Evolutionary conservation across 2,888 invertebrate genomes (phyloP).

Genomic region (Carterocephalus palaemon): DNA sequence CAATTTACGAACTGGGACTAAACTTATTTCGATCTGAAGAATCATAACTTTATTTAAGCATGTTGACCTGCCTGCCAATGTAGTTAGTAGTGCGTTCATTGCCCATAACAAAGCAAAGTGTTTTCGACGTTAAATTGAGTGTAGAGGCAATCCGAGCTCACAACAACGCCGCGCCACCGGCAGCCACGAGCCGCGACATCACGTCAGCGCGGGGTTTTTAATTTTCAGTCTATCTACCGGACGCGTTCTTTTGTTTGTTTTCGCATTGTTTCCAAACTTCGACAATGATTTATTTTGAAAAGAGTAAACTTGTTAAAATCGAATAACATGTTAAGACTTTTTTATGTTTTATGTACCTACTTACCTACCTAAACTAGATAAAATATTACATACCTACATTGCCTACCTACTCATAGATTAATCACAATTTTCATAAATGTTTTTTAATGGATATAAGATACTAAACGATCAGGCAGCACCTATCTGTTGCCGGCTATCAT

Average conservation of each 20-base stretch:
- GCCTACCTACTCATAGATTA: too few species aligned
- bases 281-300: constrained; percentile 6
- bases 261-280: constrained; percentile 28
- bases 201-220: constrained; percentile 60
- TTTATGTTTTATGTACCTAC: constrained; percentile 39
- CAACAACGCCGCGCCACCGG: constrained; percentile 60
- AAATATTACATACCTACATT: too few species aligned
- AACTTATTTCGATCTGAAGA: too few species aligned
- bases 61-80: constrained; percentile 33
- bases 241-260: constrained; percentile 43
- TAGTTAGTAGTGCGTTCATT: constrained; percentile 40
- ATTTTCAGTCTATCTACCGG: constrained; percentile 56
- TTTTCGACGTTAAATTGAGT: constrained; percentile 74
- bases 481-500: too few species aligned
- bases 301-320: too few species aligned
- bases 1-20: too few species aligned
- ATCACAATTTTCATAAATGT: too few species aligned
- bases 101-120: constrained; percentile 72
- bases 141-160: constrained; percentile 68
- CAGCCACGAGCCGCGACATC: constrained; percentile 68
- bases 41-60: constrained; percentile 31
- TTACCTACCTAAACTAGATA: too few species aligned
- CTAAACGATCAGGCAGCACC: too few species aligned
- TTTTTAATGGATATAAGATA: too few species aligned
- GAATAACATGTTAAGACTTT: too few species aligned